These are phyloP conservation scores for Axea sp. DNA, from an alignment of 2,888 invertebrate genomes.

Conservation along the genomic window DNA sequence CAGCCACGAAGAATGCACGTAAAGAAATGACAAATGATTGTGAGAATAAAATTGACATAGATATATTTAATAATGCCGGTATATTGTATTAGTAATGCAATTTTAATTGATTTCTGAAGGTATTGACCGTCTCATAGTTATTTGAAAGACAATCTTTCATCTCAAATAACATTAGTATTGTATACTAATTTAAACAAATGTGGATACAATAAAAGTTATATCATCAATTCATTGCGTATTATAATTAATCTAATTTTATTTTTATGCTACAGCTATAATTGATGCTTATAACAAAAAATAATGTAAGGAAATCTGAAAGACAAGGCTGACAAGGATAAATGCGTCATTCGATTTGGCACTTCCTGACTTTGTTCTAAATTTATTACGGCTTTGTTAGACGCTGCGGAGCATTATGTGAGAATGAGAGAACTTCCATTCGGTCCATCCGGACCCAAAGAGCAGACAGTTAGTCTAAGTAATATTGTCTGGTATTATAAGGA, in stretches of 20 bases:
- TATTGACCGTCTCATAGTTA: not conserved
- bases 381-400: constrained; percentile 5
- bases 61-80: constrained; percentile 1
- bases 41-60: constrained; percentile 16
- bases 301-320: constrained; percentile 23
- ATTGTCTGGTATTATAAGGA: constrained; percentile 33
- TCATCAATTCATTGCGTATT: no score
- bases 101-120: constrained; percentile 1
- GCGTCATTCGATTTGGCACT: constrained; percentile 13
- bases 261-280: no score
- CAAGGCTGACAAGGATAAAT: not conserved
- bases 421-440: constrained; percentile 14
- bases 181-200: no score
- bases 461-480: constrained; percentile 20
- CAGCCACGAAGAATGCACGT: constrained; percentile 4
- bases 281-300: no score
- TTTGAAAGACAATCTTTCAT: no score
- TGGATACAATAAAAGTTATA: no score
- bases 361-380: constrained; percentile 18
- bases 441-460: constrained; percentile 17
- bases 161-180: no score
- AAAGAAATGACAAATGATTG: constrained; percentile 17
- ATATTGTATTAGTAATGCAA: not conserved
- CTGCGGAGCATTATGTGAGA: constrained; percentile 27
- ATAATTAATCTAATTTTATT: no score